Base-by-base conservation (phyloP, 2,113 vertebrate species). In the Varanus salvator region DNA sequence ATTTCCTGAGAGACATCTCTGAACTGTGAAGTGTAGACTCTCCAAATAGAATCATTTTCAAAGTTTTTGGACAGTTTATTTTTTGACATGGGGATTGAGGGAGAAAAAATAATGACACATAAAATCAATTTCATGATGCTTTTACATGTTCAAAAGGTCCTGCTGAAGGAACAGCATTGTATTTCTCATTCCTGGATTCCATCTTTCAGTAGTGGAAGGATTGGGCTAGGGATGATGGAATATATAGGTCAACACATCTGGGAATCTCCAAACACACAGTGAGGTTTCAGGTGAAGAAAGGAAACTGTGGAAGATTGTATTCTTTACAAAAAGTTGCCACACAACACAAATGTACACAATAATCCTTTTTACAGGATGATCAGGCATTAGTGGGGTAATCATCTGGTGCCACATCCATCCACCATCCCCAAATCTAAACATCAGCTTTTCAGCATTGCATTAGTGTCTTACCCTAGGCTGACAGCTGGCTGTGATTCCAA, bases 1-100 rank as follows among this genome's bases (percentile, higher is more conserved):
- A 15, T 12, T 92, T 0, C 52, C 88, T 90, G 64, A 69, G 68
- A 89, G n/a, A 27, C 81, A 68, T 54, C 44, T 34, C 38, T 74
- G 84, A 31, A n/a, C 4, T 81, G 52, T 72, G 64, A 80, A 57
- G 64, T 90, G 48, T 81, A 38, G 44, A 21, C 44, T 52, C 50
- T 60, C 5, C 34, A 90, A 81, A 86, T 89, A 85, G 21, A 4
- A 80, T 29, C 27, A 50, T 57, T 38, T 68, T 31, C 85, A 80
- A 25, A 27, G 66, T 57, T 82, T 87, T n/a, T 66, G 81, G 25
- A 15, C 15, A 8, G 68, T 64, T 82, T 87, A n/a, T 60, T 87
- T 23, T n/a, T 78, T 87, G n/a, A 75, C n/a, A 85, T 48, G 50
- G 1, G 27, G 66, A 54, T 9, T 1, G 27, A 68, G 64, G 44